Percentiles rank a stretch among this genome's conserved stretches.
Conservation (phyloP, 2,888 invertebrate species). For the Clivina fossor region DNA sequence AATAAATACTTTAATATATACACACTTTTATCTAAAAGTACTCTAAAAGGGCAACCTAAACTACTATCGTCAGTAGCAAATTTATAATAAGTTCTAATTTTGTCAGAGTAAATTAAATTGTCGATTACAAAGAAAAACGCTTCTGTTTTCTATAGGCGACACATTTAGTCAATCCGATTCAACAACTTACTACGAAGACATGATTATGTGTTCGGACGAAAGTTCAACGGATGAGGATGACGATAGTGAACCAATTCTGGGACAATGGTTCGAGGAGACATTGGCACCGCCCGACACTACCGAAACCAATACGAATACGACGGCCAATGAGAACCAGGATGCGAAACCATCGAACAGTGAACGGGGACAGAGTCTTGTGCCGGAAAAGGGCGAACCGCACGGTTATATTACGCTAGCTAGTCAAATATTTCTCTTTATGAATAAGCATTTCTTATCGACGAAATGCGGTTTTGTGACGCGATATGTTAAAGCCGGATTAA, state of each 20-base stretch:
- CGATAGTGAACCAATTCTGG: constrained; percentile 83
- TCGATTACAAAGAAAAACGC: too few relatives aligned
- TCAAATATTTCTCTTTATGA: constrained; percentile 83
- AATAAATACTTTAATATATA: too few relatives aligned
- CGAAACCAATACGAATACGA: constrained; percentile 60
- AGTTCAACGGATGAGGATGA: constrained; percentile 84
- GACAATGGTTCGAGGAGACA: constrained; percentile 94
- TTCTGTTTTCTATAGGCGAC: too few relatives aligned
- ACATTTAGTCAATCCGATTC: constrained; percentile 86
- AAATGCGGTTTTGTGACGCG: constrained; percentile 68
- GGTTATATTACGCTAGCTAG: constrained; percentile 85
- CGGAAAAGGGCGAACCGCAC: constrained; percentile 77
- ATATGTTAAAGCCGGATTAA: constrained; percentile 70
- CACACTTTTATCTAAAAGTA: too few relatives aligned
- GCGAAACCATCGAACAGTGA: constrained; percentile 56
- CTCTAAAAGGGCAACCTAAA: too few relatives aligned
- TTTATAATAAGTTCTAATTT: too few relatives aligned
- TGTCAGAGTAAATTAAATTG: too few relatives aligned
- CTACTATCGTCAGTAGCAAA: too few relatives aligned
- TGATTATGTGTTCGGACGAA: constrained; percentile 87
- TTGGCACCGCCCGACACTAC: constrained; percentile 75
- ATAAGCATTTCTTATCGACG: constrained; percentile 75
- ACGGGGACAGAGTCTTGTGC: constrained; percentile 61
- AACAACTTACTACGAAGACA: constrained; percentile 95
- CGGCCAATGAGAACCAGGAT: constrained; percentile 57